A percentile compares a stretch with the other conserved stretches of the same genome.
Conservation (phyloP, 2,888 invertebrate genomes). For the Pelosia muscerda region DNA sequence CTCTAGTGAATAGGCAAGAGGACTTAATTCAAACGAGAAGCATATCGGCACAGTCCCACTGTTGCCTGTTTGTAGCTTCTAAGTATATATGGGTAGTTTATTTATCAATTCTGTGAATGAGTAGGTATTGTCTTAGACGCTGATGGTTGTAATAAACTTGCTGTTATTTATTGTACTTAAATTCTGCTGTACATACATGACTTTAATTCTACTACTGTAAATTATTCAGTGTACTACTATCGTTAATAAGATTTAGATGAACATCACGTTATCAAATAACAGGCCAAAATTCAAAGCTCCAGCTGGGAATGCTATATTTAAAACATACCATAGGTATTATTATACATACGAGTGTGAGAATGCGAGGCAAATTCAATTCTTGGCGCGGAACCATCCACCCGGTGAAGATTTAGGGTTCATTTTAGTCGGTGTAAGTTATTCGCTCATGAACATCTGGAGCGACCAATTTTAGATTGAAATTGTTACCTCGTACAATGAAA, state of each 20-base stretch:
- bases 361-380: slow-evolving; percentile 80
- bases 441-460: slow-evolving; percentile 81
- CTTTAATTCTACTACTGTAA: background rate
- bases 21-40: slow-evolving; percentile 69
- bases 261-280: slow-evolving; percentile 43
- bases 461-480: slow-evolving; percentile 76
- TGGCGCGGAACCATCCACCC: slow-evolving; percentile 74
- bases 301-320: slow-evolving; percentile 44
- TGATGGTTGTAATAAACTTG: too few relatives aligned
- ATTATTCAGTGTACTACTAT: background rate
- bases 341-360: slow-evolving; percentile 54
- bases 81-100: too few relatives aligned
- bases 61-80: too few relatives aligned
- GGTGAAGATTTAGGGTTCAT: slow-evolving; percentile 82
- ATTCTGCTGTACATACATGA: too few relatives aligned
- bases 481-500: slow-evolving; percentile 68
- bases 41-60: slow-evolving; percentile 49
- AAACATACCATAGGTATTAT: slow-evolving; percentile 52
- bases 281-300: slow-evolving; percentile 22
- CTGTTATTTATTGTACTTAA: too few relatives aligned
- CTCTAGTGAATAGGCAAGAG: slow-evolving; percentile 74
- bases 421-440: slow-evolving; percentile 80
- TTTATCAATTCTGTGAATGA: background rate
- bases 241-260: background rate
- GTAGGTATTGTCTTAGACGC: too few relatives aligned